A percentile compares a stretch with the other conserved stretches of the same genome.
These are phyloP conservation scores for Rhizoglyphus robini DNA, from an alignment of 1,140 invertebrate genomes.

Conservation along the genomic window DNA sequence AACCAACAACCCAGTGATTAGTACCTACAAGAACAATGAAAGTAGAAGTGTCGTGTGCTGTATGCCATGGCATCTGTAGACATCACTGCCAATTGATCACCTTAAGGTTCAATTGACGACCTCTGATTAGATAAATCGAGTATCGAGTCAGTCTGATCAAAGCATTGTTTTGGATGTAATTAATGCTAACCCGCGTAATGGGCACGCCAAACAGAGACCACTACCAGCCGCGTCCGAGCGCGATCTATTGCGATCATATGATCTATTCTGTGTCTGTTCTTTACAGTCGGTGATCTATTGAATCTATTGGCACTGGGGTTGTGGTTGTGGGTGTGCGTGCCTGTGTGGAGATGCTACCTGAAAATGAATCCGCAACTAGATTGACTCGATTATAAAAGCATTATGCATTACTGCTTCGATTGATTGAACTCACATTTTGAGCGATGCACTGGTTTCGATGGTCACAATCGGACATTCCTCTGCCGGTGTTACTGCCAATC, in stretches of 20 bases:
- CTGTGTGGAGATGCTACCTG: background rate
- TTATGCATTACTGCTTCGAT: too few relatives aligned
- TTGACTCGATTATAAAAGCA: background rate
- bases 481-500: background rate
- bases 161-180: constrained; percentile 6
- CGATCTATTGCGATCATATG: background rate
- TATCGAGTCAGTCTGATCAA: background rate
- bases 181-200: background rate
- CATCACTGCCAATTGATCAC: constrained; percentile 5
- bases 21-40: too few relatives aligned
- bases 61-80: background rate
- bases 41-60: background rate
- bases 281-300: background rate
- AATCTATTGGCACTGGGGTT: background rate
- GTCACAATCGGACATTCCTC: constrained; percentile 4
- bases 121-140: background rate
- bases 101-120: too few relatives aligned
- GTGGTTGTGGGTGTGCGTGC: background rate
- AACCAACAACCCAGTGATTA: too few relatives aligned
- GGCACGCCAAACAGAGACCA: background rate
- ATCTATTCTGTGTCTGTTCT: background rate
- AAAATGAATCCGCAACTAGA: background rate
- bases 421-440: background rate
- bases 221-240: background rate
- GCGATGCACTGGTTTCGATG: background rate